Percentiles rank a stretch among this genome's conserved stretches.
phyloP scores from a whole-genome alignment of 2,797 vertebrate species.

The Agapornis canus region DNA sequence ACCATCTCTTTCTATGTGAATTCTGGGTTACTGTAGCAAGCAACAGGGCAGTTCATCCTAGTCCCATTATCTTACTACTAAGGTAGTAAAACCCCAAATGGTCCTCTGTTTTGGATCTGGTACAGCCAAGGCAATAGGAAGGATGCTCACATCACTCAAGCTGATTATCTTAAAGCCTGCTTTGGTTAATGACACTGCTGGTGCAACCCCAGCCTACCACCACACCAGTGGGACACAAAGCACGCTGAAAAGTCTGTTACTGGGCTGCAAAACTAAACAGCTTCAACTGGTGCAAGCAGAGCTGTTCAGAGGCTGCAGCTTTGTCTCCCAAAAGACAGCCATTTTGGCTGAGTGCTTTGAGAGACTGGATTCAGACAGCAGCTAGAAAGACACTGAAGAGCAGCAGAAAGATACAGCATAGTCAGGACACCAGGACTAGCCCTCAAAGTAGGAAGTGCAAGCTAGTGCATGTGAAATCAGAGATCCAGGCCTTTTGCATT shows the following conservation, averaged over 20 bases:
- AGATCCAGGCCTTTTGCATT: not conserved
- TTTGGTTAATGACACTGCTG: not conserved
- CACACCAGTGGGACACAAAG: not conserved
- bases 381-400: not conserved
- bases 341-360: not conserved
- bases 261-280: not conserved
- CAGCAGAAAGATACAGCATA: not conserved
- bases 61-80: not conserved
- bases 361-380: not conserved
- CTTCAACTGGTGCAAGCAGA: not conserved
- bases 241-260: not conserved
- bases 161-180: not conserved
- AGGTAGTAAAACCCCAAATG: not conserved
- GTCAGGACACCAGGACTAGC: not conserved
- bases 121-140: not conserved
- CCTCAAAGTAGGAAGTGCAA: not conserved
- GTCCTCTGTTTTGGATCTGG: not conserved
- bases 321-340: not conserved
- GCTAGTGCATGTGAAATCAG: rapidly evolving
- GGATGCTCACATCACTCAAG: not conserved
- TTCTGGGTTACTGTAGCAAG: not conserved
- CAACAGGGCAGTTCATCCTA: not conserved
- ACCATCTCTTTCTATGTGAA: not conserved
- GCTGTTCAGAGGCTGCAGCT: not conserved
- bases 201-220: not conserved